phyloP scores from a whole-genome alignment of 1,140 invertebrate species.

The Lucilia sericata region DNA sequence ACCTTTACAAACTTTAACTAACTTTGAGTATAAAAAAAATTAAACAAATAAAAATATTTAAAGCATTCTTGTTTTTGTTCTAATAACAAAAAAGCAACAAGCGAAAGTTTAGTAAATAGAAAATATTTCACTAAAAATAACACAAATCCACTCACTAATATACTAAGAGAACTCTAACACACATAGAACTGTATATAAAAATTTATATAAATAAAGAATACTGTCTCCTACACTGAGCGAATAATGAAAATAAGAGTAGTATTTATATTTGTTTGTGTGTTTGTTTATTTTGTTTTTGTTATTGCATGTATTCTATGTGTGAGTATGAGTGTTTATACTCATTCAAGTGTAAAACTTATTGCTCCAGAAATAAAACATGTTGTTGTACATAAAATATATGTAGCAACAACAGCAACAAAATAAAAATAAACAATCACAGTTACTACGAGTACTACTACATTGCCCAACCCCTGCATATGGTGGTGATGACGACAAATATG shows the following conservation, averaged over 20 bases:
- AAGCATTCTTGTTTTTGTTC: too few species aligned
- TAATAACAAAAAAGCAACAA: background rate
- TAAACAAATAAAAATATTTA: too few species aligned
- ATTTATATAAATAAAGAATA: background rate
- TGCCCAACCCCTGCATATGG: background rate
- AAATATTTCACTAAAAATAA: background rate
- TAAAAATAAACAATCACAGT: background rate
- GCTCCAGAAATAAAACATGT: conserved; percentile 41
- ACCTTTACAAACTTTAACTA: too few species aligned
- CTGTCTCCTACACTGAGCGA: background rate
- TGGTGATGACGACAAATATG: background rate
- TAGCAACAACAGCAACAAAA: background rate
- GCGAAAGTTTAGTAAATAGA: conserved; percentile 13
- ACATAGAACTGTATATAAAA: background rate
- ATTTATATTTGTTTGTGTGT: conserved; percentile 7
- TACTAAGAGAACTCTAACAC: background rate
- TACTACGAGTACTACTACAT: background rate
- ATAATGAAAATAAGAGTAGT: background rate
- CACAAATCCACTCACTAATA: background rate
- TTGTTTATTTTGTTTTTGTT: conserved; percentile 1
- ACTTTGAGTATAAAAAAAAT: too few species aligned
- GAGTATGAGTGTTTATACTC: conserved; percentile 8
- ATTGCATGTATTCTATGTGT: background rate
- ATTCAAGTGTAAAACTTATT: conserved; percentile 33
- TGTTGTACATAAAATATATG: conserved; percentile 18